Base-by-base conservation (phyloP, 1,140 invertebrate species). In the Bombus polaris region DNA sequence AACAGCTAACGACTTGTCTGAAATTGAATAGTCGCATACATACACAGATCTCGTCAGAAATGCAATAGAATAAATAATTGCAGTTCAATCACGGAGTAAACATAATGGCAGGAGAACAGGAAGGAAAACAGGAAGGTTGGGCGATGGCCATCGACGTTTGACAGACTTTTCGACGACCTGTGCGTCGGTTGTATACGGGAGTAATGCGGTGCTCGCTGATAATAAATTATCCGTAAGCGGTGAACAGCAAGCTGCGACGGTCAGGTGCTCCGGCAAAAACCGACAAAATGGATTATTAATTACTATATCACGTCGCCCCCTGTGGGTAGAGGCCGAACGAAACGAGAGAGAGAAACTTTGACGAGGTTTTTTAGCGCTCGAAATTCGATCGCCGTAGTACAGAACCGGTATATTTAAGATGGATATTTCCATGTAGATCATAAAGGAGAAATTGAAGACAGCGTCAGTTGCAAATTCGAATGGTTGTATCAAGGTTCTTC, bases 201-300 rank as follows among this genome's bases (percentile, higher is more conserved):
- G 86, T 90, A 92, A 90, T 90, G 90, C 84, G 89, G 89, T 91
- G 90, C 87, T 86, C 83, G 89, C 78, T 86, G 87, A 86, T 92
- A 91, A 94, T 93, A 92, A 93, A 94, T 94, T 92, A 94, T 87
- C 91, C 89, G 81, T 76, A 88, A 90, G 91, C 90, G 90, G 87
- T 85, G 88, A 77, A 59, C 90, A 87, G 87, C 81, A 81, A 86
- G 82, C 84, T 91, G 85, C 88, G 89, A 91, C 88, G 88, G 91
- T 93, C 92, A 91, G 90, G 89, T 88, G 89, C 86, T 59, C 86
- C 87, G 73, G 77, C 85, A 93, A 94, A 94, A 94, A 94, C 85
- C 68, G 78, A 70, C 86, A 88, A 93, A 94, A 95, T 95, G 93
- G 94, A 93, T 94, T 94, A 95, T 95, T 95, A 94, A 95, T 95